Conservation (phyloP, 2,797 vertebrate species). For the Todus mexicanus region DNA sequence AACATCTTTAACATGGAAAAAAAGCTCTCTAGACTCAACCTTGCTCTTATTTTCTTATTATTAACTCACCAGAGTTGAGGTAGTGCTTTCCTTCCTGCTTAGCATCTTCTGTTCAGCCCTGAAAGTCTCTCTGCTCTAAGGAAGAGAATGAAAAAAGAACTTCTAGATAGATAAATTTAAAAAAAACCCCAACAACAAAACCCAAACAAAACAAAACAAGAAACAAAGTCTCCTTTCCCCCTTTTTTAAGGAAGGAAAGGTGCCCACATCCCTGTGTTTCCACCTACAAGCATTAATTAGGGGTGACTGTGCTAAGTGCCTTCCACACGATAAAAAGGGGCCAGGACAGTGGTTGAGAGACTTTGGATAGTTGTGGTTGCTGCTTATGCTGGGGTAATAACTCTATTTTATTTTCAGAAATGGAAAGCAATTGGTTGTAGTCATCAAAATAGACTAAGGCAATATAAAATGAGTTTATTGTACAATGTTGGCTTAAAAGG, state of each 20-base stretch:
- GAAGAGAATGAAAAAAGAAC: neutral
- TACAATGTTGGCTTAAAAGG: neutral
- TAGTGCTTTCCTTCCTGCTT: neutral
- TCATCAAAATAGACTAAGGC: neutral
- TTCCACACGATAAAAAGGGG: neutral
- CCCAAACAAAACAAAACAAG: too few relatives aligned
- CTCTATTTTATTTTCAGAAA: fast-evolving
- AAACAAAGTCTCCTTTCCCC: neutral
- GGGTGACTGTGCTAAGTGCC: neutral
- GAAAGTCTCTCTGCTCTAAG: neutral
- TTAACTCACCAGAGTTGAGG: neutral
- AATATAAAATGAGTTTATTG: neutral
- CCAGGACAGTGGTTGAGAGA: neutral
- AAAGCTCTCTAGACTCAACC: neutral
- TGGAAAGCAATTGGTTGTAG: neutral
- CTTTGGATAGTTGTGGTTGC: neutral
- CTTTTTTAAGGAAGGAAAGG: neutral
- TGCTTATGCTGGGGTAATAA: neutral
- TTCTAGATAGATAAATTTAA: neutral
- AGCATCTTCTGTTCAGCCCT: neutral
- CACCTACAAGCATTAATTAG: neutral
- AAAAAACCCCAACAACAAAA: neutral
- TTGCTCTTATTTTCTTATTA: neutral
- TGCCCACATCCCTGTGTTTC: neutral
- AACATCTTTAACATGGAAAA: neutral